Evolutionary conservation across 1,140 invertebrate species (phyloP), one percentile per base, ranked within the genome.

Genomic region (Spodoptera frugiperda): DNA sequence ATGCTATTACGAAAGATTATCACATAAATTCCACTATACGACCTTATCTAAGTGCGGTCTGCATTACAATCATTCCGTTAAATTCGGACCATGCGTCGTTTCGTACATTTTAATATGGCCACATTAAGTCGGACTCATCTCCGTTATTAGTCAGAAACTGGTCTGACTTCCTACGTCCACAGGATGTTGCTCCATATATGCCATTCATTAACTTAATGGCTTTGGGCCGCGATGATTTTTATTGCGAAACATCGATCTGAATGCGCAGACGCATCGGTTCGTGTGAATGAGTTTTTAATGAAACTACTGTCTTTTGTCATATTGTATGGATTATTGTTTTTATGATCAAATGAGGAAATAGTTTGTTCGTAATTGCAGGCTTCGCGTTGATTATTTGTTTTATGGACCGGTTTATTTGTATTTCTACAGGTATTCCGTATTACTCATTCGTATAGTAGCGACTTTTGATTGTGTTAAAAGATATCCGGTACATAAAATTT

Each of bases 171-270:
- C 91, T 91, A 89, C 84, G 85, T 82, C 65, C 76, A 77, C 85
- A 91, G 90, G 91, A 92, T 92, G 87, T 93, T 93, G 83, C 87
- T 85, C 89, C 90, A 92, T 88, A 90, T 91, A 86, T 82, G 82
- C 82, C 83, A 87, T 88, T 88, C 89, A 91, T 91, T 90, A 82
- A 78, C 81, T 86, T 90, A 91, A 90, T 91, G 88, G 84, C 83
- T 84, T 82, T 78, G 68, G 79, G 70, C 84, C 78, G 79, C 85
- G 82, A 87, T 86, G 81, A 90, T 87, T 88, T 86, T 82, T 83
- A 84, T 90, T 91, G 80, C 86, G 85, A 91, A 90, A 89, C 83
- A 76, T 86, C 46, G 71, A 73, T 73, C 55, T 59, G 55, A 61
- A 73, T 73, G 54, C 30, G 54, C 57, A 61, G 57, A 61, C 15